Percentiles rank a stretch among this genome's conserved stretches.
Conservation (phyloP, 2,113 vertebrate genomes). For the Labeo rohita region DNA sequence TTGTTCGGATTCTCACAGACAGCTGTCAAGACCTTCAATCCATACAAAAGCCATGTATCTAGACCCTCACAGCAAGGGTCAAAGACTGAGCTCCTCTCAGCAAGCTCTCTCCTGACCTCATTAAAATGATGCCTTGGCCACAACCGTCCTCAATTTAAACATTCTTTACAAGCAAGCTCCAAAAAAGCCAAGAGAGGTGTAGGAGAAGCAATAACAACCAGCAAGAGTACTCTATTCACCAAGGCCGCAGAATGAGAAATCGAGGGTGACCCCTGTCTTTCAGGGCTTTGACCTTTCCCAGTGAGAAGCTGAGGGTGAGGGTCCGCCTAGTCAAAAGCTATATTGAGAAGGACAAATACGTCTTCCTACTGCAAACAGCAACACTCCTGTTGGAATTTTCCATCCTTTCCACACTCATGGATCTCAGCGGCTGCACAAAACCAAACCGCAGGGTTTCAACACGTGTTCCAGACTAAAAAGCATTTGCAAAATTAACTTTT, state of each 20-base stretch:
- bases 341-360: slow-evolving; percentile 32
- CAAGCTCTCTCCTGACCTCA: slow-evolving; percentile 40
- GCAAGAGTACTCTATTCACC: slow-evolving; percentile 34
- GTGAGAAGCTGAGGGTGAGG: slow-evolving; percentile 4
- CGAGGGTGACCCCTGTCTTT: slow-evolving; percentile 15
- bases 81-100: slow-evolving; percentile 34
- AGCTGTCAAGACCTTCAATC: slow-evolving; percentile 38
- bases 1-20: slow-evolving; percentile 40
- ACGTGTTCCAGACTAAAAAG: neutral
- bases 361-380: slow-evolving; percentile 45
- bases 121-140: slow-evolving; percentile 39
- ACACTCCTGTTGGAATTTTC: slow-evolving; percentile 44
- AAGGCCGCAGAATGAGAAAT: slow-evolving; percentile 14
- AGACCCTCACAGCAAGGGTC: neutral
- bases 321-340: slow-evolving; percentile 27
- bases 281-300: slow-evolving; percentile 26
- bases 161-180: slow-evolving; percentile 27
- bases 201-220: slow-evolving; percentile 46
- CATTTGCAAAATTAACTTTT: neutral
- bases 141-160: slow-evolving; percentile 9
- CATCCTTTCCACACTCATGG: slow-evolving; percentile 42
- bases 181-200: slow-evolving; percentile 48
- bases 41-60: slow-evolving; percentile 21
- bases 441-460: slow-evolving; percentile 37
- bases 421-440: slow-evolving; percentile 17